Evolutionary conservation across 2,888 invertebrate genomes (phyloP), one percentile per base, ranked within the genome.

Genomic region (Drosophila paramelanica): DNA sequence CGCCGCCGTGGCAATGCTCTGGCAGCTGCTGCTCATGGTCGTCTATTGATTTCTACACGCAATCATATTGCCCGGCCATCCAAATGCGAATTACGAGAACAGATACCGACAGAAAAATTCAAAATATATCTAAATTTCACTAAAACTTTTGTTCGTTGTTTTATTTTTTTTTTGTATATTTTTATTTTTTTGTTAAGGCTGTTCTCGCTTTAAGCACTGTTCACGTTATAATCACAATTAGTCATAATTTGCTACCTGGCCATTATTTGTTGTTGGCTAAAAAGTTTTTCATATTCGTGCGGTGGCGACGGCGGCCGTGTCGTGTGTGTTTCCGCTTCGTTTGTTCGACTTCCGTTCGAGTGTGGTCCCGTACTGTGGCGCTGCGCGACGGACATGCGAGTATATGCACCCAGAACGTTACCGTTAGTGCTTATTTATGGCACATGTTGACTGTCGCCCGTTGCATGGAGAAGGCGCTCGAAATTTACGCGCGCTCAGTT

Each of bases 21-120:
- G 91, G 69, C 91, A 91, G 83, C 91, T 91, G 79, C 77, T 89
- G 79, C 90, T 91, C 83, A 91, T 90, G 57, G 89, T 78, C 78
- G 81, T 82, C 73, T 82, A 88, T 88, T 88, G 87, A 88, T 88
- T 88, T 88, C 78, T 88, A 67, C 83, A 83, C 72, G 66, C 76
- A 80, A 65, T 67, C 76, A 83, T 86, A 55, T 73, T 73, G 52
- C 42, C 52, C 50, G 23, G 53, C 27, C 31, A 52, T 47, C 39
- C 57, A 41, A 67, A 59, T 71, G 33, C 20, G 38, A 41, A 27
- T 58, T 62, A 58, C 31, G 33, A 23, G 17, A 41, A 67, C 69
- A 73, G 75, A 80, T 80, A 80, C 77, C 77, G 74, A 79, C 73
- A 79, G 78, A 74, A 61, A 27, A 27, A 27, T 27, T 7, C 2